Evolutionary conservation across 2,113 vertebrate genomes (phyloP).

Genomic region (Toxotes chatareus): DNA sequence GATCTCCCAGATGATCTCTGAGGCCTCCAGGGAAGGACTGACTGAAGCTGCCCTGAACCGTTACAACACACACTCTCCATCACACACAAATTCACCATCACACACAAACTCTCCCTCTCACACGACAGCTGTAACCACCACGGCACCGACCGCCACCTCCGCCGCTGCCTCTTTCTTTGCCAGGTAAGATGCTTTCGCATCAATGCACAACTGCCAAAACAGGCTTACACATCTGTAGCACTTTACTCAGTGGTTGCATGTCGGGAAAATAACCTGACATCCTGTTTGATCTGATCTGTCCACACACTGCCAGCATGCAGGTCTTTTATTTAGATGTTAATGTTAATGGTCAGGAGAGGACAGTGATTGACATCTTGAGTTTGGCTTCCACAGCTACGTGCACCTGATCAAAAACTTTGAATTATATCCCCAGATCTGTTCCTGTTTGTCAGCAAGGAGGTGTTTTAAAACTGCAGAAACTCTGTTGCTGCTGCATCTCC

Average conservation of each 20-base stretch:
- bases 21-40: slow-evolving; percentile 88
- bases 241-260: background rate
- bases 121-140: slow-evolving; percentile 81
- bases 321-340: background rate
- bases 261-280: background rate
- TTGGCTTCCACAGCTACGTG: background rate
- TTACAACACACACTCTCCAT: slow-evolving; percentile 92
- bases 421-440: too few species aligned
- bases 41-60: slow-evolving; percentile 90
- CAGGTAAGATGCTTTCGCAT: slow-evolving; percentile 84
- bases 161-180: slow-evolving; percentile 97
- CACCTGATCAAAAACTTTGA: too few species aligned
- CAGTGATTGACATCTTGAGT: background rate
- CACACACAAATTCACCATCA: slow-evolving; percentile 78
- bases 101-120: slow-evolving; percentile 85
- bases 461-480: background rate
- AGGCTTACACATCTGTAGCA: background rate
- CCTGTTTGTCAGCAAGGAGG: background rate
- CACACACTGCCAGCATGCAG: background rate
- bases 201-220: background rate
- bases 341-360: background rate
- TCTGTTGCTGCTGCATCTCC: too few species aligned
- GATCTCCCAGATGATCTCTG: slow-evolving; percentile 94
- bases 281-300: too few species aligned
- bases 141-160: slow-evolving; percentile 88